Conservation (phyloP, 2,797 vertebrate species). For the Cottoperca gobio region DNA sequence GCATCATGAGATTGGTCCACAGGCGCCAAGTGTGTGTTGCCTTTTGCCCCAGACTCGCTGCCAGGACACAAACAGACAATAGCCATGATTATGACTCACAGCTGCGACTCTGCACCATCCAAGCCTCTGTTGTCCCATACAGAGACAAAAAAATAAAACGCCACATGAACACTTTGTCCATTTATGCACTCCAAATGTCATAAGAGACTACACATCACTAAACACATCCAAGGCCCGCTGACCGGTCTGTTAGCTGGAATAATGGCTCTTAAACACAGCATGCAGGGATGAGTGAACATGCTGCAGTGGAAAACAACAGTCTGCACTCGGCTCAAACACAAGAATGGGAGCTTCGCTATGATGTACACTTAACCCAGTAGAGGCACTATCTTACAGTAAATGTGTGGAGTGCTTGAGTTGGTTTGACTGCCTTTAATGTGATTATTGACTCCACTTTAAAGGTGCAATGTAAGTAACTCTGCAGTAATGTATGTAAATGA, state of each 20-base stretch:
- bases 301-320: slow-evolving; percentile 65
- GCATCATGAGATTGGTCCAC: slow-evolving; percentile 30
- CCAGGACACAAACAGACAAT: slow-evolving; percentile 49
- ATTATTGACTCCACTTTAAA: slow-evolving; percentile 23
- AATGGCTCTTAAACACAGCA: slow-evolving; percentile 77
- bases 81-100: slow-evolving; percentile 56
- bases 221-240: slow-evolving; percentile 71
- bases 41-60: slow-evolving; percentile 33
- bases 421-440: slow-evolving; percentile 22
- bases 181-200: slow-evolving; percentile 72
- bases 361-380: slow-evolving; percentile 34
- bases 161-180: slow-evolving; percentile 66
- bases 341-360: slow-evolving; percentile 29
- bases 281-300: slow-evolving; percentile 72
- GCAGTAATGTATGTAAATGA: not conserved
- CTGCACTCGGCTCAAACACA: slow-evolving; percentile 54
- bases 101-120: slow-evolving; percentile 42
- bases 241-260: slow-evolving; percentile 69
- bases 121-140: slow-evolving; percentile 37
- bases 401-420: slow-evolving; percentile 24
- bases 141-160: slow-evolving; percentile 39
- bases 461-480: slow-evolving; percentile 9
- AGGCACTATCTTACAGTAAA: slow-evolving; percentile 32
- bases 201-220: slow-evolving; percentile 69
- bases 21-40: slow-evolving; percentile 19